A percentile compares a stretch with the other conserved stretches of the same genome.
Evolutionary conservation across 2,113 vertebrate genomes (phyloP).

Genomic region (Seriola aureovittata): DNA sequence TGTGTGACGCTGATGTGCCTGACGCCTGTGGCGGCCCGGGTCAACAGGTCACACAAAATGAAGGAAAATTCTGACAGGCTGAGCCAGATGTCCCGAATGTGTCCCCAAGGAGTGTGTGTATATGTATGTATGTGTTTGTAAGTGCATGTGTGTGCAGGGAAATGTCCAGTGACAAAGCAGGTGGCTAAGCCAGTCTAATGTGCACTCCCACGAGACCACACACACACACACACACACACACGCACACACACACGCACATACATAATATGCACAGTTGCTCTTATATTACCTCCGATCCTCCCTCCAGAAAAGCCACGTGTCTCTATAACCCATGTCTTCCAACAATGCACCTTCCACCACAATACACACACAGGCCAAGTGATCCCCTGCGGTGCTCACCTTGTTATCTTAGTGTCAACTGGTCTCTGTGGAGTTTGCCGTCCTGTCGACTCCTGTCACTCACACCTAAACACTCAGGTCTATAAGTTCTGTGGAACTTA

Average conservation of each 20-base stretch:
- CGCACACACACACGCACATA: conserved; percentile 9
- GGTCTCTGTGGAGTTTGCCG: conserved; percentile 57
- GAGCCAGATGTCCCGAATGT: conserved; percentile 87
- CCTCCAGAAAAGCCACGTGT: conserved; percentile 40
- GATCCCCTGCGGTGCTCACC: conserved; percentile 62
- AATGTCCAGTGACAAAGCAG: conserved; percentile 83
- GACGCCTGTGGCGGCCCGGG: conserved; percentile 55
- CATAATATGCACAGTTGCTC: conserved; percentile 49
- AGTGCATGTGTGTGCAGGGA: conserved; percentile 60
- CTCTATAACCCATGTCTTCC: conserved; percentile 44
- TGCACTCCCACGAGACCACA: conserved; percentile 70
- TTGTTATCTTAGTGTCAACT: conserved; percentile 73
- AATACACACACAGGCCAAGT: conserved; percentile 42
- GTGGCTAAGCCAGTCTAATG: conserved; percentile 87
- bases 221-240: conserved; percentile 10
- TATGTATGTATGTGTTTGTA: conserved; percentile 63
- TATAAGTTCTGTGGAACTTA: not conserved
- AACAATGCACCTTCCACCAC: conserved; percentile 45
- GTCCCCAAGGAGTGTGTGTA: conserved; percentile 72
- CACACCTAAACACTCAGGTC: conserved; percentile 39
- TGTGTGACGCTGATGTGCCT: conserved; percentile 42
- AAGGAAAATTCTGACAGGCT: conserved; percentile 71
- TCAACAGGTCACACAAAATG: conserved; percentile 66
- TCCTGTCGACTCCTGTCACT: conserved; percentile 54
- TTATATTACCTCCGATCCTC: conserved; percentile 34